Base-by-base conservation (phyloP, 2,113 vertebrate species). In the Collichthys lucidus region DNA sequence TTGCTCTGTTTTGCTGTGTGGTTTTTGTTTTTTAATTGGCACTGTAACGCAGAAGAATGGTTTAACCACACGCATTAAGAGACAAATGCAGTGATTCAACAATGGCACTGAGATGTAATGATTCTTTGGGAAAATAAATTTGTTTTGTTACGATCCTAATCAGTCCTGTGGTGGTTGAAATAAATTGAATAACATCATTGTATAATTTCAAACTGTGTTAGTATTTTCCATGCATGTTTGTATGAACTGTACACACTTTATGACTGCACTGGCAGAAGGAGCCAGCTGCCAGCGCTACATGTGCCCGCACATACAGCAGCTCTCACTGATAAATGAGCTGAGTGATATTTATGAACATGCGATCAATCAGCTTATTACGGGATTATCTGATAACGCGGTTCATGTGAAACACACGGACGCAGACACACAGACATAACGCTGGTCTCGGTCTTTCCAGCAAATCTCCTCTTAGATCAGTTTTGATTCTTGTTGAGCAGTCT, bases 361-460 rank as follows among this genome's bases (percentile, higher is more conserved):
- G 61, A 90, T 89, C 89, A 84, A 83, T 92, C 70, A 86, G 70
- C 75, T 44, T 79, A 86, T 89, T 85, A 82, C n/a, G n/a, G 35
- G 77, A 40, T 68, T 29, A 50, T 86, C 79, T 73, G 73, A 89
- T 79, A 83, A 75, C 53, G 40, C 35, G 57, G 70, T 67, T 80
- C 75, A 75, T 57, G 63, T 52, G 67, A 82, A 74, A 84, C 71
- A 68, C 42, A 70, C 63, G 62, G 62, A 69, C 75, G 77, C 26
- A 56, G 62, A 77, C 76, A 80, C 52, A 60, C 31, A 26, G 26
- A 26, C 26, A 60, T 16, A 59, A 79, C 35, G 72, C 81, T 57
- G 66, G 53, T 31, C 73, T 19, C 24, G 42, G 31, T 29, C 49
- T 63, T 63, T 68, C 62, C 49, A 52, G 60, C 31, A 47, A 47